Percentiles rank a stretch among this genome's conserved stretches.
Evolutionary conservation across 2,888 invertebrate species (phyloP).

Genomic region (Osmoderma eremita): DNA sequence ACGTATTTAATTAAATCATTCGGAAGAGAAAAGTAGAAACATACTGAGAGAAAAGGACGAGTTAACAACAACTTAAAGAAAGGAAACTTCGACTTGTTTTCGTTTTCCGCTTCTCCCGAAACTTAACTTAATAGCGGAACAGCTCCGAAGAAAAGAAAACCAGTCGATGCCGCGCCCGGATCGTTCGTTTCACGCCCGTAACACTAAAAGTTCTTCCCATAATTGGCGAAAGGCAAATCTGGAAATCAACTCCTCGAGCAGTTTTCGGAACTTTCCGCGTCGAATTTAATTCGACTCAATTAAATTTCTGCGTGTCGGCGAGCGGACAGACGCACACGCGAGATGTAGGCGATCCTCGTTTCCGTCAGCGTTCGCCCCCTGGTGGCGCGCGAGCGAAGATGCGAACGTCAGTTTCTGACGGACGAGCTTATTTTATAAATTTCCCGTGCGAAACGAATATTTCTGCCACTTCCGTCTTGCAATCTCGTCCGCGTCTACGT

Average conservation of each 20-base stretch:
- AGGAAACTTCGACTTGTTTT: too few species aligned
- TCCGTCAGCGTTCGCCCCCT: too few species aligned
- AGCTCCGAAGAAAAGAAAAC: neutral
- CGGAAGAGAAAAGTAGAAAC: too few species aligned
- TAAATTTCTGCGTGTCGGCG: neutral
- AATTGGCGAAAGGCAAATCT: slow-evolving; percentile 10
- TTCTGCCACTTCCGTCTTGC: neutral
- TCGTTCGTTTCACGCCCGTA: neutral
- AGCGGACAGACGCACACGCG: too few species aligned
- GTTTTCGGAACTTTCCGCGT: neutral
- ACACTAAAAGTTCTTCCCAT: neutral
- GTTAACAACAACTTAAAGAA: too few species aligned
- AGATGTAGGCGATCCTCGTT: too few species aligned
- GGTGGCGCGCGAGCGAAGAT: neutral
- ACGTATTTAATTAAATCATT: too few species aligned
- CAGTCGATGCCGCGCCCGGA: neutral
- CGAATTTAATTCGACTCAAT: slow-evolving; percentile 5
- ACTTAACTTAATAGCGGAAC: too few species aligned
- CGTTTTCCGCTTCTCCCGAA: too few species aligned
- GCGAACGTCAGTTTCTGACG: neutral
- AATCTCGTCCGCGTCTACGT: neutral
- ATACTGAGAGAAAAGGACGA: too few species aligned
- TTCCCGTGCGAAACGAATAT: neutral
- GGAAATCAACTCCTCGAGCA: neutral
- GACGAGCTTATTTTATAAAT: slow-evolving; percentile 10